A percentile compares a stretch with the other conserved stretches of the same genome.
Evolutionary conservation across 2,113 vertebrate genomes (phyloP).

Genomic region (Mirza zaza): DNA sequence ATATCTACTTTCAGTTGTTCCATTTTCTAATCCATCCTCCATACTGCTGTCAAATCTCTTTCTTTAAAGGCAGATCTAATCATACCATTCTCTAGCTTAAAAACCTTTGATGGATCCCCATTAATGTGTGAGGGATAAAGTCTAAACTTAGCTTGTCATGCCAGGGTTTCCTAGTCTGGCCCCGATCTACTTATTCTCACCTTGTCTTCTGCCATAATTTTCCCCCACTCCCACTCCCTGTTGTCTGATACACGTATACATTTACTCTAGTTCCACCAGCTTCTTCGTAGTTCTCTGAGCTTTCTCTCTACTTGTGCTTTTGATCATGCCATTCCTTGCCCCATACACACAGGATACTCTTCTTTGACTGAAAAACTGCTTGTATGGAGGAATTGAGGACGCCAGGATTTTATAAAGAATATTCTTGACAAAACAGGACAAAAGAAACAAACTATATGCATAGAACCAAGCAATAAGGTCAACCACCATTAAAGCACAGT

Average conservation of each 20-base stretch:
- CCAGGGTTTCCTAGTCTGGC: neutral
- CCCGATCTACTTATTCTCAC: neutral
- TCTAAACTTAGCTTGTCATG: constrained; percentile 8
- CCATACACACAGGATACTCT: neutral
- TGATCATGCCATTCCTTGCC: neutral
- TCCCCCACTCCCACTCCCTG: rapidly evolving
- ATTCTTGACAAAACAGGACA: neutral
- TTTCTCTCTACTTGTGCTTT: neutral
- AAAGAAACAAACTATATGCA: neutral
- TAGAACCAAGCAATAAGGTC: neutral
- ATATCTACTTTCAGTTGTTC: constrained; percentile 16
- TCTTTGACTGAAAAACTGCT: neutral
- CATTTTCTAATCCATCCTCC: constrained; percentile 24
- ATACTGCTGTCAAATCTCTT: constrained; percentile 7
- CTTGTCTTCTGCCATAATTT: neutral
- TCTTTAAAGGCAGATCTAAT: constrained; percentile 47
- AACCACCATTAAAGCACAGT: neutral
- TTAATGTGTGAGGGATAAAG: neutral
- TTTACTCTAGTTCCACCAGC: neutral
- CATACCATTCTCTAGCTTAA: constrained; percentile 15
- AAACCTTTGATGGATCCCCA: constrained; percentile 21
- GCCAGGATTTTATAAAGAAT: neutral
- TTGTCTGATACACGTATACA: neutral
- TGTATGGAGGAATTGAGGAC: neutral
- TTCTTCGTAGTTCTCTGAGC: neutral